Evolutionary conservation across 2,888 invertebrate genomes (phyloP), one percentile per base, ranked within the genome.

Genomic region (Anorthoa munda): DNA sequence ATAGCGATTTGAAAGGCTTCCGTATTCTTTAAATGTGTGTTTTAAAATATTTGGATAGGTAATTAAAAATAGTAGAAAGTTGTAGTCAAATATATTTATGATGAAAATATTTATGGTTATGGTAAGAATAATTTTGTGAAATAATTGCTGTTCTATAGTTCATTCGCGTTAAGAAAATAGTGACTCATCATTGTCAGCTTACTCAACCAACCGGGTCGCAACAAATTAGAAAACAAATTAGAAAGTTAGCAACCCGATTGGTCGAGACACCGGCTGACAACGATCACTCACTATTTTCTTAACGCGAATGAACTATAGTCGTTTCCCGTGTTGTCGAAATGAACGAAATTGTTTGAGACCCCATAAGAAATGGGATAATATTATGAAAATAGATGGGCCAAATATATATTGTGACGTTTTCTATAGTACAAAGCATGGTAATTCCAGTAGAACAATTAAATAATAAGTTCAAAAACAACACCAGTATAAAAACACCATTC

Each of bases 401-500:
- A 79, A 79, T 78, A 26, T 71, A 50, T 23, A 58, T 79, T 66
- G 64, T 63, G 53, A 61, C 46, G 15, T 39, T 46, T 21, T 39
- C 11, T 50, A 66, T 66, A 46, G 48, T 80, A 66, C 31, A 80
- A 80, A 66, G 15, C 5, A 1, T 76, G 70, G 58, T 12, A 51
- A 65, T 31, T 46, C 11, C 9, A 18, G n/a, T 66, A 61, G 53
- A 26, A 23, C 18, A 45, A 53, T 39, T 56, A 46, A 46, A 48
- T 46, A 26, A 9, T 39, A 31, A 65, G 1, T 39, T 9, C 13
- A 23, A 55, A 59, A 67, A 71, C 81, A 81, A 81, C 83, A 79
- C 80, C 79, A 83, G 80, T 74, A 31, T 66, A 61, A 48, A 39
- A 53, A 45, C 53, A 31, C 39, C 39, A 39, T 17, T 51, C 50